These are phyloP conservation scores for Engraulis encrasicolus DNA, from an alignment of 2,113 vertebrate genomes.

Conservation along the genomic window DNA sequence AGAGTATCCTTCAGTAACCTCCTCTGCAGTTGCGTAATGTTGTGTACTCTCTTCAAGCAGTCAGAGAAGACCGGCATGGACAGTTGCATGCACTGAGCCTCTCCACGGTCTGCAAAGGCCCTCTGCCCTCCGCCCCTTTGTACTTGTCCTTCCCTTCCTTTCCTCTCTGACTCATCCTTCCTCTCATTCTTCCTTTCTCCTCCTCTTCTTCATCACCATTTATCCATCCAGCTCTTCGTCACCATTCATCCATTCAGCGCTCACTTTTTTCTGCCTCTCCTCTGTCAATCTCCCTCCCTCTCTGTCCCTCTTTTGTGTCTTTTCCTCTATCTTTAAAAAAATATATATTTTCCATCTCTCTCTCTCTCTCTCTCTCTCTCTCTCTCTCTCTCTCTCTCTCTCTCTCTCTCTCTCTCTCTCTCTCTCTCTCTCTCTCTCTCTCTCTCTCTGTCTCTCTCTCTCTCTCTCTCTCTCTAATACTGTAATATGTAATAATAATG, in stretches of 20 bases:
- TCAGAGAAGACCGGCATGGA: background rate
- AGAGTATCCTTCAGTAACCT: background rate
- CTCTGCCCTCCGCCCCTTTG: background rate
- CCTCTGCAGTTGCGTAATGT: background rate
- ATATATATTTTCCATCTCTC: background rate
- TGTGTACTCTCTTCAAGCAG: background rate
- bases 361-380: background rate
- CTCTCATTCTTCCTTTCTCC: background rate
- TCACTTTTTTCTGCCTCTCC: too few relatives aligned
- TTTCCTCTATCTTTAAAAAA: background rate
- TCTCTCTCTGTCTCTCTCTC: background rate
- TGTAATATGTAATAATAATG: too few relatives aligned
- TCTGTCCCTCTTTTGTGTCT: background rate
- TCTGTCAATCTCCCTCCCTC: background rate
- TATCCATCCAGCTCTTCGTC: too few relatives aligned
- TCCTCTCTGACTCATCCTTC: background rate
- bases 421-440: background rate
- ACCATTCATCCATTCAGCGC: too few relatives aligned
- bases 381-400: background rate
- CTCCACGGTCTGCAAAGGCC: background rate
- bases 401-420: background rate
- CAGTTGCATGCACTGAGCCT: background rate
- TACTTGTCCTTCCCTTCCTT: background rate
- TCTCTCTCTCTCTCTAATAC: background rate
- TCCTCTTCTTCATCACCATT: background rate